These are phyloP conservation scores for Polydrusus pterygomalis DNA, from an alignment of 2,888 invertebrate species.

Conservation along the genomic window DNA sequence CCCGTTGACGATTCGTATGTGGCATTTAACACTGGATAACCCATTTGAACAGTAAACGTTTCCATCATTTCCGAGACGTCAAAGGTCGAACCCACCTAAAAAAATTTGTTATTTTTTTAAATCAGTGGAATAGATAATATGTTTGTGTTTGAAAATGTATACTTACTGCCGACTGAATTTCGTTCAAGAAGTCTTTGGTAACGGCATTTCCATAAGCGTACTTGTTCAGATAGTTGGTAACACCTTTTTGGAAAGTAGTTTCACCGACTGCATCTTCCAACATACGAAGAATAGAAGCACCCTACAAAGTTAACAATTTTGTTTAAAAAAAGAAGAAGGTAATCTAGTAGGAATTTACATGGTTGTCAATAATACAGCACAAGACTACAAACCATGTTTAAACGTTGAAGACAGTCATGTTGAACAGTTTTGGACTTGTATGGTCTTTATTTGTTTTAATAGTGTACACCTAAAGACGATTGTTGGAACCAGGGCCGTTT, in stretches of 20 bases:
- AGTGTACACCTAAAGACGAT: too few species aligned
- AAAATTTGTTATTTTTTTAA: neutral
- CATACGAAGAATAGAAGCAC: slow-evolving; percentile 92
- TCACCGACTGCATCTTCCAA: slow-evolving; percentile 86
- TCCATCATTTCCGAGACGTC: slow-evolving; percentile 78
- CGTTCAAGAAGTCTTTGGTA: slow-evolving; percentile 84
- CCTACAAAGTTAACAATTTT: slow-evolving; percentile 72
- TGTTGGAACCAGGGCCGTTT: too few species aligned
- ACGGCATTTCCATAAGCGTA: slow-evolving; percentile 84
- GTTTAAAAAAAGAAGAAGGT: too few species aligned
- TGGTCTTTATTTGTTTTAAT: too few species aligned
- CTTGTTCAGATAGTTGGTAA: slow-evolving; percentile 83
- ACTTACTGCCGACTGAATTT: slow-evolving; percentile 77
- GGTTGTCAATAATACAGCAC: too few species aligned
- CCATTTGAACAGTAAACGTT: slow-evolving; percentile 94
- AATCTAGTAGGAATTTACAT: too few species aligned
- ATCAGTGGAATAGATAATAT: too few species aligned
- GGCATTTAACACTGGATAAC: slow-evolving; percentile 86
- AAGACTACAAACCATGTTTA: too few species aligned
- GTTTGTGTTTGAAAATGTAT: neutral
- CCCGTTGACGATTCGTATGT: slow-evolving; percentile 67
- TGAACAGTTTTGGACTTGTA: too few species aligned
- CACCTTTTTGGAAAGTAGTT: slow-evolving; percentile 82
- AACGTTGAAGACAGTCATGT: too few species aligned
- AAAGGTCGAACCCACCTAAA: slow-evolving; percentile 44